A percentile compares a stretch with the other conserved stretches of the same genome.
Conservation (phyloP, 1,140 invertebrate genomes). For the Daktulosphaira vitifoliae region DNA sequence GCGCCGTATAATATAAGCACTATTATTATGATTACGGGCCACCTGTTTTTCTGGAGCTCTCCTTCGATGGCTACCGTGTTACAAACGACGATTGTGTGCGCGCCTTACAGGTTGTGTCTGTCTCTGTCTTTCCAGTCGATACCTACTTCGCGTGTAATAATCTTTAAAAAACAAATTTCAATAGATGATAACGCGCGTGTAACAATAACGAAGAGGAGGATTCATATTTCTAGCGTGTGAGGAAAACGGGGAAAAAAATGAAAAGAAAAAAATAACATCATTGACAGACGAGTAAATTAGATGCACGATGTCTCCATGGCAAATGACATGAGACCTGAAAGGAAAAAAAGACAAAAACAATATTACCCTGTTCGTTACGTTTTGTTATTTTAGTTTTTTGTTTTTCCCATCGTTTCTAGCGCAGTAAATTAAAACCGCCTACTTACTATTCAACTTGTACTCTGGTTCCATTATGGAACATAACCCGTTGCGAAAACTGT, state of each 20-base stretch:
- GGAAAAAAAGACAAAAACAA: neutral
- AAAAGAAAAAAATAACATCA: neutral
- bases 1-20: conserved; percentile 5
- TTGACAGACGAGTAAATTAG: conserved; percentile 31
- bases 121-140: neutral
- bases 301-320: conserved; percentile 21
- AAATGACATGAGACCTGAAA: neutral
- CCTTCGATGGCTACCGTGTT: conserved; percentile 16
- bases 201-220: conserved; percentile 14
- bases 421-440: no score
- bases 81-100: conserved; percentile 17
- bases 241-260: neutral
- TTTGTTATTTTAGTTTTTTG: no score
- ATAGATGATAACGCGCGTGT: conserved; percentile 27
- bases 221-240: neutral
- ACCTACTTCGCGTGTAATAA: neutral
- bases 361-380: conserved; percentile 9
- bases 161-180: conserved; percentile 16
- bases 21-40: conserved; percentile 23
- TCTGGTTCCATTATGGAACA: no score
- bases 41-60: conserved; percentile 22
- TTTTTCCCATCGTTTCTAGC: no score
- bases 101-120: neutral
- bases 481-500: no score
- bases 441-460: no score